Base-by-base conservation (phyloP, 2,888 invertebrate species). In the Unio pictorum region DNA sequence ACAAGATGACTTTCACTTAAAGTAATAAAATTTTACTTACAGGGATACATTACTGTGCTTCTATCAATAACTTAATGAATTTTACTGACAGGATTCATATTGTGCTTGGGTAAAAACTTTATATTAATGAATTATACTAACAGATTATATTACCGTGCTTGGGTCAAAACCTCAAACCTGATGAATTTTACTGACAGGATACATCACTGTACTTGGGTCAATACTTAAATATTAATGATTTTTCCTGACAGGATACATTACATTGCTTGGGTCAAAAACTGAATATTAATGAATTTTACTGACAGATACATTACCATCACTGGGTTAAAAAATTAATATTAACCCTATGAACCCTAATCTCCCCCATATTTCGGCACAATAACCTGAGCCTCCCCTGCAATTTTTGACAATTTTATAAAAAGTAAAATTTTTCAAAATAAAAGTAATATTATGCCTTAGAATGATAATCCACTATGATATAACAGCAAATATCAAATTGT, bases 21-120 rank as follows among this genome's bases (percentile, higher is more conserved):
- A 17, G 5, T 67, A n/a, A n/a, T 26, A 5, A 17, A 60, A 45
- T 0, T 61, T 23, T n/a, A n/a, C 23, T n/a, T 54, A 64, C 20
- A 23, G 3, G 5, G 18, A 28, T 23, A 45, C 20, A 64, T 61
- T 73, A 87, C 88, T 88, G 79, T 90, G 88, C 81, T 87, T 89
- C 15, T 90, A 4, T 60, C 23, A 3, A 23, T 6, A 23, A 18
- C 11, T 18, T 8, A 18, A 60, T 23, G 30, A 30, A 30, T 30
- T 30, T 30, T 30, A 30, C 30, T 30, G 30, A 30, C 4, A 30
- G 30, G 18, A 30, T 30, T 4, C 30, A 30, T 30, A 30, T 5
- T 5, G 5, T 30, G 30, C 30, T 30, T 30, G 5, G 30, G 3
- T 30, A 3, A 4, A 30, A 30, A 30, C 20, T 61, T 23, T 2